phyloP scores from a whole-genome alignment of 2,113 vertebrate genomes.

The Brachirus orientalis region DNA sequence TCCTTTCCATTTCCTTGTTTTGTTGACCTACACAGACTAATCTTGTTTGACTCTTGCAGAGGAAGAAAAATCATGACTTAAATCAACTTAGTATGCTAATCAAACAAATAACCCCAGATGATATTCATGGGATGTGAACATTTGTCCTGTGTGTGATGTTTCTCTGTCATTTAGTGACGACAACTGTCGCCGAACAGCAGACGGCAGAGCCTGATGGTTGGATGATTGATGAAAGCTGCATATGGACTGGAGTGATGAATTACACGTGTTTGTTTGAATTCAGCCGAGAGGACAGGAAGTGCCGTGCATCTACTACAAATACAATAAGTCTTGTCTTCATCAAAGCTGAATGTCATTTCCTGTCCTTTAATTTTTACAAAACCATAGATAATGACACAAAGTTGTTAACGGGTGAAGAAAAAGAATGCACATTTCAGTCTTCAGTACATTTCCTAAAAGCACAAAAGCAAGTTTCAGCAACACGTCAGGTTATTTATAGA shows the following conservation, averaged over 20 bases:
- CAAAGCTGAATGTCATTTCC: neutral
- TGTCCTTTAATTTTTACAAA: neutral
- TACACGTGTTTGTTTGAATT: constrained; percentile 1
- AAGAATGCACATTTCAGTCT: neutral
- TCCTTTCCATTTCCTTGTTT: constrained; percentile 28
- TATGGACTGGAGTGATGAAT: constrained; percentile 3
- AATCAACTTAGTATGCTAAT: constrained; percentile 57
- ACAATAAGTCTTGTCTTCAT: neutral
- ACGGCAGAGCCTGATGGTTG: constrained; percentile 12
- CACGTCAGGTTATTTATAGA: too few species aligned
- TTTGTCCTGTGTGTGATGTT: constrained; percentile 41
- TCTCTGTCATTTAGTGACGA: constrained; percentile 18
- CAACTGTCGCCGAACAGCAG: constrained; percentile 5
- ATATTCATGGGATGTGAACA: constrained; percentile 20
- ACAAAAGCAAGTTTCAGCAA: too few species aligned
- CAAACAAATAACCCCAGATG: constrained; percentile 25
- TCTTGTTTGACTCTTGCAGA: constrained; percentile 37
- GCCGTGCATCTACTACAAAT: too few species aligned
- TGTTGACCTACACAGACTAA: constrained; percentile 38
- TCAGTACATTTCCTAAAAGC: too few species aligned
- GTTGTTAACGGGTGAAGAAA: neutral
- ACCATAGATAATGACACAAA: neutral
- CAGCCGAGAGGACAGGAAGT: neutral
- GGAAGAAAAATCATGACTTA: constrained; percentile 26
- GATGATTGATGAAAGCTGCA: constrained; percentile 27